Conservation (phyloP, 2,888 invertebrate species). For the Onthophagus sagittarius region DNA sequence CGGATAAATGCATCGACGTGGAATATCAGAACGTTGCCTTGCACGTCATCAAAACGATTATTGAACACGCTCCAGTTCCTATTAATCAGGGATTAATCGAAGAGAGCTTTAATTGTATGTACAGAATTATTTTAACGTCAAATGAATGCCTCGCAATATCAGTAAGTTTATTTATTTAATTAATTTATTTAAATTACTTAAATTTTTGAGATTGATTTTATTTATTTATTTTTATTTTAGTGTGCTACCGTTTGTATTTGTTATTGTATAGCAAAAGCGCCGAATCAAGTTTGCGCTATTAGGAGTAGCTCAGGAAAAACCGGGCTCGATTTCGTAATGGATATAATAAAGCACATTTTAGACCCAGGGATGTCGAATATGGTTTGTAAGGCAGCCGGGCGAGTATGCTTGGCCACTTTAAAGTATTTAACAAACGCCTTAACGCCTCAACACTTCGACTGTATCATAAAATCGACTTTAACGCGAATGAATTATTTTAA, state of each 20-base stretch:
- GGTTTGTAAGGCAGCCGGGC: conserved; percentile 25
- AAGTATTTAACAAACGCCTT: conserved; percentile 24
- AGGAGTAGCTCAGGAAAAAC: conserved; percentile 24
- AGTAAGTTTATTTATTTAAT: conserved; percentile 17
- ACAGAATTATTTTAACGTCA: conserved; percentile 23
- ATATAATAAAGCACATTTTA: conserved; percentile 26
- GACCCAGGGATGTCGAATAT: conserved; percentile 26
- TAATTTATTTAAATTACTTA: neutral
- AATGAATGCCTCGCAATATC: conserved; percentile 24
- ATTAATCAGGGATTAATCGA: conserved; percentile 25
- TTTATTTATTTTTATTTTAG: conserved; percentile 22
- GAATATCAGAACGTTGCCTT: conserved; percentile 26
- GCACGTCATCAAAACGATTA: conserved; percentile 24
- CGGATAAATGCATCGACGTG: conserved; percentile 17
- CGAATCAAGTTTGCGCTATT: conserved; percentile 22
- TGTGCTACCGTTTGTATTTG: conserved; percentile 26
- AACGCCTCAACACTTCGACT: conserved; percentile 24
- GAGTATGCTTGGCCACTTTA: conserved; percentile 27
- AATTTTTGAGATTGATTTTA: neutral
- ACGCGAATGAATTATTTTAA: conserved; percentile 28
- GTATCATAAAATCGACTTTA: conserved; percentile 24
- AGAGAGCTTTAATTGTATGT: conserved; percentile 24
- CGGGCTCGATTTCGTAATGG: conserved; percentile 27
- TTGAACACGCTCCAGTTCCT: conserved; percentile 25
- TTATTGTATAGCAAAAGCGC: conserved; percentile 24